Percentiles rank a stretch among this genome's conserved stretches.
Conservation (phyloP, 2,888 invertebrate species). For the Drosophila bunnanda region DNA sequence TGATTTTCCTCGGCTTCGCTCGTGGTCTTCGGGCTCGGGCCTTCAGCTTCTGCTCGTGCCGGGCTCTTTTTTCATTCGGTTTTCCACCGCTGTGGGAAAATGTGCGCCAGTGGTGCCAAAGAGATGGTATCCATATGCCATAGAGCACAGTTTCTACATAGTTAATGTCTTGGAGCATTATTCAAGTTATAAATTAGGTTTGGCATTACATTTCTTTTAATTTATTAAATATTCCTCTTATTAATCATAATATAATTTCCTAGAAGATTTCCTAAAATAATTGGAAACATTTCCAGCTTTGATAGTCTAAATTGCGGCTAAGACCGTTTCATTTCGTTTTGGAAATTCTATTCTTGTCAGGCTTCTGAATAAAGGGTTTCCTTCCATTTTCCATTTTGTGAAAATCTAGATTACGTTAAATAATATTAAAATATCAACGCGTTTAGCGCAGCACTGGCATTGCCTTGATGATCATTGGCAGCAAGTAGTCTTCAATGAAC, state of each 20-base stretch:
- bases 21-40: slow-evolving; percentile 43
- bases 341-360: not conserved
- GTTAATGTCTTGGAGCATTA: not conserved
- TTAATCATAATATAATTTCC: not conserved
- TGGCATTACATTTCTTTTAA: not conserved
- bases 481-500: slow-evolving; percentile 45
- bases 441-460: slow-evolving; percentile 8
- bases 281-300: not conserved
- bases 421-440: not conserved
- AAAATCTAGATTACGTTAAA: not conserved
- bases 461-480: slow-evolving; percentile 31
- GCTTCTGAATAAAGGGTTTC: not conserved
- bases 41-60: slow-evolving; percentile 27
- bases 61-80: slow-evolving; percentile 29
- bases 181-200: not conserved
- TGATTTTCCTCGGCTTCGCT: slow-evolving; percentile 71
- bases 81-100: slow-evolving; percentile 45
- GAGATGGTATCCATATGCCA: not conserved
- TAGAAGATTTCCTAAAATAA: not conserved
- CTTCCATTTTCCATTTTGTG: too few relatives aligned
- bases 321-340: not conserved
- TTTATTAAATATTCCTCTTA: not conserved
- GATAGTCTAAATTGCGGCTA: not conserved
- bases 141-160: not conserved
- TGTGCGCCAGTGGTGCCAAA: slow-evolving; percentile 4